phyloP scores from a whole-genome alignment of 2,888 invertebrate genomes.

The Neoascia interrupta region DNA sequence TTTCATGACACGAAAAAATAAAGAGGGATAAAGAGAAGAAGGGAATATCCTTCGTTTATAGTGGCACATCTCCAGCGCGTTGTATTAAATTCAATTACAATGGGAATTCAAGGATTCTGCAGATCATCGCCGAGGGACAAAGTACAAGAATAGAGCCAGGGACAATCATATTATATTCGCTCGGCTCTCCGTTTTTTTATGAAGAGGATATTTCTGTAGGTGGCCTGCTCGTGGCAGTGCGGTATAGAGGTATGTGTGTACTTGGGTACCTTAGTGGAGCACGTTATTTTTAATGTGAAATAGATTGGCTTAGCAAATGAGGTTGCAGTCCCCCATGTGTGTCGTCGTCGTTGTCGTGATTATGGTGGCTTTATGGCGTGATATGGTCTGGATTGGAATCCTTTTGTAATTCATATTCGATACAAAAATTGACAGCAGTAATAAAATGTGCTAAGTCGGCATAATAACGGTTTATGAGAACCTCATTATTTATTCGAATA shows the following conservation, averaged over 20 bases:
- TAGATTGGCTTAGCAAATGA: conserved; percentile 18
- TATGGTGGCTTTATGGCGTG: too few relatives aligned
- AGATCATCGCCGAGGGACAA: conserved; percentile 17
- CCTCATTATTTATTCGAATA: too few relatives aligned
- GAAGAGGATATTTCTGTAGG: conserved; percentile 2
- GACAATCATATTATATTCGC: conserved; percentile 48
- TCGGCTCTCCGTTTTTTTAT: too few relatives aligned
- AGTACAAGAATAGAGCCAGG: conserved; percentile 30
- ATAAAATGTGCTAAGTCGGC: too few relatives aligned
- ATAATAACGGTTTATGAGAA: too few relatives aligned
- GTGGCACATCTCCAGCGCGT: conserved; percentile 53
- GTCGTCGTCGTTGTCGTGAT: too few relatives aligned
- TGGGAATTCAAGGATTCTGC: conserved; percentile 33
- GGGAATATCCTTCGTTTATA: conserved; percentile 62
- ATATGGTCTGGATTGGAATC: too few relatives aligned
- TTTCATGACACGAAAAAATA: conserved; percentile 19
- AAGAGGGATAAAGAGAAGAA: conserved; percentile 22
- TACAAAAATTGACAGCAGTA: too few relatives aligned
- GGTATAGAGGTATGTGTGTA: not conserved
- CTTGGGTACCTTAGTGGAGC: not conserved
- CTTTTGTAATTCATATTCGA: conserved; percentile 4
- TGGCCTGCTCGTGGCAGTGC: conserved; percentile 1
- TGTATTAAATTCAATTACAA: conserved; percentile 61
- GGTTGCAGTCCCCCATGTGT: too few relatives aligned
- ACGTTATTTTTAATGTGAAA: conserved; percentile 44